Conservation (phyloP, 2,797 vertebrate genomes). For the Tinamus major region DNA sequence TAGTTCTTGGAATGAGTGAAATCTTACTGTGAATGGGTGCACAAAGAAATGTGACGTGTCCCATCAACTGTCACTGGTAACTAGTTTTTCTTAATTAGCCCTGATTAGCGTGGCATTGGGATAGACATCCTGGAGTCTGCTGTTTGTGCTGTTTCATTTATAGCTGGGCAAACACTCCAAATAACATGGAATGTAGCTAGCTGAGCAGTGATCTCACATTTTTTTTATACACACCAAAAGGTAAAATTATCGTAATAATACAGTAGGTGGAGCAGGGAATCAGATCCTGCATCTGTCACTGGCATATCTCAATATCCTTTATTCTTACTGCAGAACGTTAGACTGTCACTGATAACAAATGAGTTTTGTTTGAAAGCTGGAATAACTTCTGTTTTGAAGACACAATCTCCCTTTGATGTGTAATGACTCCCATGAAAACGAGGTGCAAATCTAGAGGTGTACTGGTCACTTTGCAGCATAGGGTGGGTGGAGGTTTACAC, state of each 20-base stretch:
- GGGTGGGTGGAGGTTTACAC: neutral
- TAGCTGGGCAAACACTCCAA: neutral
- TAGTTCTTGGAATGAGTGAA: neutral
- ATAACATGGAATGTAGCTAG: slow-evolving; percentile 13
- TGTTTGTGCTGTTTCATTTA: slow-evolving; percentile 22
- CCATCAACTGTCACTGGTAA: neutral
- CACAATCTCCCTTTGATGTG: neutral
- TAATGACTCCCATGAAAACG: neutral
- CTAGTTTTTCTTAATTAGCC: neutral
- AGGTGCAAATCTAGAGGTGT: neutral
- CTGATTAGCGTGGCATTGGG: neutral
- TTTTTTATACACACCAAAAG: neutral
- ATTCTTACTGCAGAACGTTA: neutral
- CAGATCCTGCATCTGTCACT: neutral
- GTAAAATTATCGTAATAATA: neutral
- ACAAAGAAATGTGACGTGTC: neutral
- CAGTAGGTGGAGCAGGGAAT: neutral
- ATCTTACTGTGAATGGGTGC: neutral
- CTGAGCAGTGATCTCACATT: neutral
- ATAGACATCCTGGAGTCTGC: neutral
- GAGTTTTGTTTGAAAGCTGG: neutral
- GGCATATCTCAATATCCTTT: neutral
- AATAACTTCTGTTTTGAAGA: neutral
- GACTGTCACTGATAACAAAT: neutral
- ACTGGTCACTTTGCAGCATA: neutral